A percentile compares a stretch with the other conserved stretches of the same genome.
Evolutionary conservation across 1,140 invertebrate genomes (phyloP).

Genomic region (Zaprionus lachaisei): DNA sequence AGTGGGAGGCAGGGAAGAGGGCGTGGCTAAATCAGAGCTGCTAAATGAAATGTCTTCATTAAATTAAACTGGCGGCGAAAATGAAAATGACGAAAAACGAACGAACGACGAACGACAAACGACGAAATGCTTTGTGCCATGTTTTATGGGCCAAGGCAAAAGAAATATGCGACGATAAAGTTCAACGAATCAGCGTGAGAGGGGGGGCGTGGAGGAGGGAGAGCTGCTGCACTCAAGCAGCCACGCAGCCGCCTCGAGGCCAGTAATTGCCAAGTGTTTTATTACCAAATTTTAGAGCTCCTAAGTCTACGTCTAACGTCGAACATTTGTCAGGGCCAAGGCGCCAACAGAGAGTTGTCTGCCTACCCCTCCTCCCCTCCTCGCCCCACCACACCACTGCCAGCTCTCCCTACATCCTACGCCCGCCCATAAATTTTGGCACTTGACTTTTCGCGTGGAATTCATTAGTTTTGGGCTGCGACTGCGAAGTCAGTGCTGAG

Average conservation of each 20-base stretch:
- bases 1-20: constrained; percentile 5
- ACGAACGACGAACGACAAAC: constrained; percentile 18
- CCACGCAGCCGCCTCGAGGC: constrained; percentile 23
- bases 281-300: constrained; percentile 76
- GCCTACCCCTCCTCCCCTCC: no score
- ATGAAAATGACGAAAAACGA: constrained; percentile 73
- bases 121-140: constrained; percentile 34
- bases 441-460: constrained; percentile 68
- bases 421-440: constrained; percentile 55
- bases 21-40: constrained; percentile 56
- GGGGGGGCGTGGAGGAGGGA: not conserved
- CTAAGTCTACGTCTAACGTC: constrained; percentile 75
- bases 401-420: not conserved
- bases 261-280: constrained; percentile 81
- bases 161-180: constrained; percentile 56
- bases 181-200: constrained; percentile 12
- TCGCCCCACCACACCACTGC: not conserved
- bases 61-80: constrained; percentile 70
- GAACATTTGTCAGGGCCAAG: constrained; percentile 76
- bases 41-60: constrained; percentile 71
- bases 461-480: constrained; percentile 69
- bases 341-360: constrained; percentile 44
- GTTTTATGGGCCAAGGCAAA: constrained; percentile 54
- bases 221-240: constrained; percentile 4
- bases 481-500: constrained; percentile 43